Conservation (phyloP, 2,113 vertebrate species). For the Siniperca chuatsi region DNA sequence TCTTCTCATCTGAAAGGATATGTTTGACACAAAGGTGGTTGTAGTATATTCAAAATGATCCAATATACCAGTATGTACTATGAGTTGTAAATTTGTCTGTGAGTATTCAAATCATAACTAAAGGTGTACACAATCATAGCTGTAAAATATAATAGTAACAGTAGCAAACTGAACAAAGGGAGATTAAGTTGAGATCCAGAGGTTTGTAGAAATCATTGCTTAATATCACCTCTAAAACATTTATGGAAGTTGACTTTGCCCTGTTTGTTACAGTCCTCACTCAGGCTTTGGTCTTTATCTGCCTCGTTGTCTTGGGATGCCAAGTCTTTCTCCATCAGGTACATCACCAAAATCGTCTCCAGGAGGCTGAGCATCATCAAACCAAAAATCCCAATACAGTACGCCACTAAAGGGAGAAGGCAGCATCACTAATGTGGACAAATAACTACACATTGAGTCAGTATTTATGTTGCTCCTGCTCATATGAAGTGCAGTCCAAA, state of each 20-base stretch:
- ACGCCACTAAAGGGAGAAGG: constrained; percentile 35
- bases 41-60: too few relatives aligned
- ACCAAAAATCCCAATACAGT: constrained; percentile 81
- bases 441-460: neutral
- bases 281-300: neutral
- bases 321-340: constrained; percentile 64
- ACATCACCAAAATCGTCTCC: constrained; percentile 80
- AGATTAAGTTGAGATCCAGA: too few relatives aligned
- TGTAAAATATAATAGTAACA: neutral
- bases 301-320: neutral
- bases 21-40: neutral
- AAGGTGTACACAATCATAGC: neutral
- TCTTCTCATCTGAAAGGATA: neutral
- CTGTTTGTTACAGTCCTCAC: neutral
- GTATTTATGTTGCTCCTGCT: neutral
- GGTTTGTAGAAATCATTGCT: too few relatives aligned
- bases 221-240: constrained; percentile 17
- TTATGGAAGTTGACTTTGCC: neutral
- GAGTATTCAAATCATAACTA: too few relatives aligned
- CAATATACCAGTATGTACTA: too few relatives aligned
- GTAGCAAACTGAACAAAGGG: too few relatives aligned
- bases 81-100: too few relatives aligned
- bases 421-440: neutral
- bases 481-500: neutral
- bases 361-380: constrained; percentile 84